These are phyloP conservation scores for Pluvianellus socialis DNA, from an alignment of 2,113 vertebrate genomes.

Conservation along the genomic window DNA sequence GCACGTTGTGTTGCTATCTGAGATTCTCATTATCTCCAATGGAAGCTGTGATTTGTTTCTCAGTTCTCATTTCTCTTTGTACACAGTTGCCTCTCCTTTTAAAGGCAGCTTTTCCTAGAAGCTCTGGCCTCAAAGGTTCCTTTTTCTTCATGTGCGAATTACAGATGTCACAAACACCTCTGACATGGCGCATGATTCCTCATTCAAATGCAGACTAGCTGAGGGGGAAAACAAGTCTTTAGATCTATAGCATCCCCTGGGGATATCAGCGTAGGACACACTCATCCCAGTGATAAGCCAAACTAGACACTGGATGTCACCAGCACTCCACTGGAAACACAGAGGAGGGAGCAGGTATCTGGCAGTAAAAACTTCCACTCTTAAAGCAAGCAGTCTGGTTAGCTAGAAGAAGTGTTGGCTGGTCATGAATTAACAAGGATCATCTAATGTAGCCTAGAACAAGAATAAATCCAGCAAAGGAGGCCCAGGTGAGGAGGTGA, in stretches of 20 bases:
- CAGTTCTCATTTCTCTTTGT: constrained; percentile 38
- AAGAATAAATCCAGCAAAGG: neutral
- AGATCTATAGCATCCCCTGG: constrained; percentile 7
- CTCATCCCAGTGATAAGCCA: neutral
- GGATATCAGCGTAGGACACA: neutral
- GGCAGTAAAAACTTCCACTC: constrained; percentile 46
- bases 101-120: constrained; percentile 15
- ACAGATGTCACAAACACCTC: constrained; percentile 36
- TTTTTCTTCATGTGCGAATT: constrained; percentile 44
- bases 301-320: constrained; percentile 55
- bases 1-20: neutral
- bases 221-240: constrained; percentile 13
- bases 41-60: constrained; percentile 50
- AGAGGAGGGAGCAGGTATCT: constrained; percentile 13
- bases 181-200: neutral
- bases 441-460: neutral
- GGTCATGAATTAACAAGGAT: neutral
- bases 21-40: constrained; percentile 37
- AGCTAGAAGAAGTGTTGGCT: neutral
- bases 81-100: constrained; percentile 18
- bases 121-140: constrained; percentile 35
- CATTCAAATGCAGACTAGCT: constrained; percentile 51
- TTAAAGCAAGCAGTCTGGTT: constrained; percentile 4
- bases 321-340: constrained; percentile 40
- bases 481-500: neutral